Evolutionary conservation across 2,797 vertebrate genomes (phyloP).

Genomic region (Gallinago stenura): DNA sequence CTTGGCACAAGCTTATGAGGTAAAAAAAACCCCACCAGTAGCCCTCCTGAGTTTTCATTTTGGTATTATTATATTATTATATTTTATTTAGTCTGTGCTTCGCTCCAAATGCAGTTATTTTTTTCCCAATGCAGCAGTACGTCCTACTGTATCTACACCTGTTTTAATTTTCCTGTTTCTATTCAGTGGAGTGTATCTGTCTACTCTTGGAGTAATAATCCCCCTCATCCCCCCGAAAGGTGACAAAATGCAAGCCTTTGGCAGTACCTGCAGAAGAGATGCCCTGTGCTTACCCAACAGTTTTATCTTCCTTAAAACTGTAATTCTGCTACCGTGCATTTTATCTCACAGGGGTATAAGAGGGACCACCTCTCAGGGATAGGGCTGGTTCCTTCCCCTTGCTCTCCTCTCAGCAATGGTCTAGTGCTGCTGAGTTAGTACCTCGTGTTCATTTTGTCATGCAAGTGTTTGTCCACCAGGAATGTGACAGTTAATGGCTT

Average conservation of each 20-base stretch:
- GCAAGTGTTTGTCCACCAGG: neutral
- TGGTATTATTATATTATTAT: neutral
- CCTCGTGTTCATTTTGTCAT: neutral
- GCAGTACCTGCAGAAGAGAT: neutral
- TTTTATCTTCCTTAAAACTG: neutral
- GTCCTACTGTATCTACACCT: neutral
- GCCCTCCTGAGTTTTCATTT: neutral
- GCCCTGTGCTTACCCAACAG: neutral
- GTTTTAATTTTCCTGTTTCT: neutral
- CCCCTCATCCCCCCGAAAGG: neutral
- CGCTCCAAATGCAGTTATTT: neutral
- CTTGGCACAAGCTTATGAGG: neutral
- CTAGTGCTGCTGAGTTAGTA: neutral
- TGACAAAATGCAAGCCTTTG: neutral
- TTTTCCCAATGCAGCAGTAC: neutral
- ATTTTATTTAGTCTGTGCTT: neutral
- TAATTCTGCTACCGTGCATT: neutral
- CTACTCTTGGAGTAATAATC: neutral
- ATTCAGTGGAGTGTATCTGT: neutral
- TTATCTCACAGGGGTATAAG: fast-evolving
- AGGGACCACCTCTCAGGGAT: neutral
- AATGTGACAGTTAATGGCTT: neutral
- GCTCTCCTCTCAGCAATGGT: neutral
- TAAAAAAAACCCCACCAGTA: neutral
- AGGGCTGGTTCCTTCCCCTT: neutral